Conservation (phyloP, 1,140 invertebrate species). For the Zaprionus inermis region DNA sequence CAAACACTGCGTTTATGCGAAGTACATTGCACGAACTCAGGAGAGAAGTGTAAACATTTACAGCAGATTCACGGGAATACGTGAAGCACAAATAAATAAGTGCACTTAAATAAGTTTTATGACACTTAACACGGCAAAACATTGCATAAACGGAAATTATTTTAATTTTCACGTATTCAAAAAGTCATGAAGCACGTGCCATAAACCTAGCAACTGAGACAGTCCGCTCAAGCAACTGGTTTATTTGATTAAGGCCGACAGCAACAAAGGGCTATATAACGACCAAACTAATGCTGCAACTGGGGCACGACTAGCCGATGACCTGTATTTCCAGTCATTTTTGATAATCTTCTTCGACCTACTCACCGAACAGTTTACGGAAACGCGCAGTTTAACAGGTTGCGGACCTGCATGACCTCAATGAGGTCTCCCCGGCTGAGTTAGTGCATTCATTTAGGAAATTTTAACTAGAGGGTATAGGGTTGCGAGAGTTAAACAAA, state of each 20-base stretch:
- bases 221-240: background rate
- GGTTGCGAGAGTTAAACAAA: background rate
- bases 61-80: no score
- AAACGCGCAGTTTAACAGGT: background rate
- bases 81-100: no score
- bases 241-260: slow-evolving; percentile 6
- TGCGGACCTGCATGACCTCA: background rate
- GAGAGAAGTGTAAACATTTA: no score
- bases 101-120: no score
- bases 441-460: background rate
- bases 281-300: background rate
- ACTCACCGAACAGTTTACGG: background rate
- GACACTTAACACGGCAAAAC: no score
- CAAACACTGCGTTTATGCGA: background rate
- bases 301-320: background rate
- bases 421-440: background rate
- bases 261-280: background rate
- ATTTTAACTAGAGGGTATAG: background rate
- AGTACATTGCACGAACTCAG: no score
- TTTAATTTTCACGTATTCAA: no score
- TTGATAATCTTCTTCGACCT: background rate
- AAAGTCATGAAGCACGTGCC: no score
- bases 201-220: background rate
- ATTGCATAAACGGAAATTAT: no score
- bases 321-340: background rate